A percentile compares a stretch with the other conserved stretches of the same genome.
Evolutionary conservation across 1,140 invertebrate genomes (phyloP).

Genomic region (Bombus consobrinus): DNA sequence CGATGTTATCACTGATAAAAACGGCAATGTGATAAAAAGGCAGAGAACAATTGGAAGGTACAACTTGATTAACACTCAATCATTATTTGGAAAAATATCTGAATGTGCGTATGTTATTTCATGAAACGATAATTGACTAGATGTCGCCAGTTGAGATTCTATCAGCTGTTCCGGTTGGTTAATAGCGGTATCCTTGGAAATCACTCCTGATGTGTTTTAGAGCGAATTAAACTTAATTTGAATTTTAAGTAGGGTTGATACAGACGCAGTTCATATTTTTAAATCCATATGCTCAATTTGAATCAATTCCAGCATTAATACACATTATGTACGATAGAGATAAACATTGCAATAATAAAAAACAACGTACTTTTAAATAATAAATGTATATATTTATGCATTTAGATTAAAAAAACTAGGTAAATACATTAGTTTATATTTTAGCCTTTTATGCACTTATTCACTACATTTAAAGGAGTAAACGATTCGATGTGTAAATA

Average conservation of each 20-base stretch:
- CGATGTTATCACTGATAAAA: not conserved
- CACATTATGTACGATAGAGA: not conserved
- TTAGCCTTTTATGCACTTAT: not conserved
- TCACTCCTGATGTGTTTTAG: constrained; percentile 15
- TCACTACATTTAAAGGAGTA: not conserved
- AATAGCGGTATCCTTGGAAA: constrained; percentile 51
- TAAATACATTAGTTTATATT: not conserved
- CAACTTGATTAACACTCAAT: constrained; percentile 6
- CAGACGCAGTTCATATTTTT: not conserved
- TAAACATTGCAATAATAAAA: not conserved
- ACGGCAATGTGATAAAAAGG: not conserved
- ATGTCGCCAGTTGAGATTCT: constrained; percentile 43
- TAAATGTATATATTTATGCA: too few species aligned
- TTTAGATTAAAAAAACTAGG: not conserved
- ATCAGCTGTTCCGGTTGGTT: constrained; percentile 47
- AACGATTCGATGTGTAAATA: not conserved
- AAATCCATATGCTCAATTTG: not conserved
- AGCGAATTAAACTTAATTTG: constrained; percentile 32
- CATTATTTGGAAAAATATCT: constrained; percentile 9
- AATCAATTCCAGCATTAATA: not conserved
- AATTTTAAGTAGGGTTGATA: not conserved
- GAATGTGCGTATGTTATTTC: not conserved
- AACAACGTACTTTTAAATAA: not conserved
- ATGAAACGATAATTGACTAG: constrained; percentile 22
- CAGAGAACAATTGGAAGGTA: not conserved